Percentiles rank a stretch among this genome's conserved stretches.
phyloP scores from a whole-genome alignment of 53 echinoderm and acorn worm species.

The Stichopus horrens region DNA sequence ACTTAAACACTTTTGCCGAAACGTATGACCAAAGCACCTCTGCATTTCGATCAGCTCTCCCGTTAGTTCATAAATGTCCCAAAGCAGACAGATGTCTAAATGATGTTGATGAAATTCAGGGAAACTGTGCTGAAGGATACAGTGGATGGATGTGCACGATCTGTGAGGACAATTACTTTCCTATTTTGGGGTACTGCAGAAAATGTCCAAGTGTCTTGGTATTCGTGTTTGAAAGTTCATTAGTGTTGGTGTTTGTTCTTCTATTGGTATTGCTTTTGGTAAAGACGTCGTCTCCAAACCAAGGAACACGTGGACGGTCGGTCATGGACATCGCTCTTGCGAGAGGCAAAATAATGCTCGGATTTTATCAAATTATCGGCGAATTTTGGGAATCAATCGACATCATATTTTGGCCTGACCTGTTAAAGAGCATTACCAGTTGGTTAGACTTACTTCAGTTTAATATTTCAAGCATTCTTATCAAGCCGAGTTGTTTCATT shows the following conservation, averaged over 20 bases:
- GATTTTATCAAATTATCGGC: conserved; percentile 43
- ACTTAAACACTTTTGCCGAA: not conserved
- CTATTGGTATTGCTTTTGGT: too few relatives aligned
- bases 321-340: conserved; percentile 19
- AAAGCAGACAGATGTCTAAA: conserved; percentile 3
- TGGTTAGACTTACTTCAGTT: conserved; percentile 2
- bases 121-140: conserved; percentile 10
- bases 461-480: not conserved
- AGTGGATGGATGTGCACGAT: conserved; percentile 21
- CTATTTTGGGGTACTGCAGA: not conserved
- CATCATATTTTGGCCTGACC: not conserved
- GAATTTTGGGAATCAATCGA: conserved; percentile 37
- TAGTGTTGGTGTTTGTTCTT: not conserved
- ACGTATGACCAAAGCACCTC: not conserved
- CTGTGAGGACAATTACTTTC: conserved; percentile 3
- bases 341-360: conserved; percentile 39
- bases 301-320: not conserved
- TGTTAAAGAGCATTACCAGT: not conserved
- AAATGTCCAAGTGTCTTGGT: not conserved
- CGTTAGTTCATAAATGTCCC: not conserved
- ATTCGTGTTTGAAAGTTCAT: not conserved
- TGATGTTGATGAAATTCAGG: not conserved
- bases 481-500: not conserved
- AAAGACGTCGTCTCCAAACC: too few relatives aligned
- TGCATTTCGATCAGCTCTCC: not conserved